Conservation (phyloP, 37 sponge, comb jelly and placozoan species). For the Spongilla lacustris region DNA sequence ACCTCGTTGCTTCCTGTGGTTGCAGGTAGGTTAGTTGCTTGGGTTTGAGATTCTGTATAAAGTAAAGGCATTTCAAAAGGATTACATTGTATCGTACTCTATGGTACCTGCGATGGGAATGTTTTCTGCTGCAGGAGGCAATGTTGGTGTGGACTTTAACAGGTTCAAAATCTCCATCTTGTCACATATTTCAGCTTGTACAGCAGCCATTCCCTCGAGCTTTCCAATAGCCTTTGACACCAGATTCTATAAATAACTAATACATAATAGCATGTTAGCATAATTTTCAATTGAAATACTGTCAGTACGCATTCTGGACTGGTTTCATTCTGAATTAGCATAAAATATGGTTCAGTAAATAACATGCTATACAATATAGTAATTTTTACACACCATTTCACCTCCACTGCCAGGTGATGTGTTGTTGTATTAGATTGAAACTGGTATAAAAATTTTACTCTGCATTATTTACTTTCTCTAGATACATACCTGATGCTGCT, state of each 20-base stretch:
- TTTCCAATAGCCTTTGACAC: neutral
- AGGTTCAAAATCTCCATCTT: neutral
- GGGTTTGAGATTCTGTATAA: neutral
- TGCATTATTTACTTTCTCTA: neutral
- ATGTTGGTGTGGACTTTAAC: neutral
- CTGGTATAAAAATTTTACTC: neutral
- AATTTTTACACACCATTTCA: neutral
- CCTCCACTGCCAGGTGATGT: neutral
- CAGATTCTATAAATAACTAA: neutral
- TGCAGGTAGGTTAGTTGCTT: neutral
- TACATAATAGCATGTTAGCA: neutral
- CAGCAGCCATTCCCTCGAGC: neutral
- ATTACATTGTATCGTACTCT: no score
- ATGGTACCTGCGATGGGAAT: no score
- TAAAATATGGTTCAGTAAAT: neutral
- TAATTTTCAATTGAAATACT: neutral
- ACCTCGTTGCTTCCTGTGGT: neutral
- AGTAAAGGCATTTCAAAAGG: no score
- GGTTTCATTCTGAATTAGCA: neutral
- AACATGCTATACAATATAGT: neutral
- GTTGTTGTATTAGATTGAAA: neutral
- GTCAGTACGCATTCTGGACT: neutral
- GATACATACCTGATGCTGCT: constrained; percentile 1
- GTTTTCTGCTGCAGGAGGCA: no score
- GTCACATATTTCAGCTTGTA: neutral